phyloP scores from a whole-genome alignment of 2,888 invertebrate species.

The Pollenia angustigena region DNA sequence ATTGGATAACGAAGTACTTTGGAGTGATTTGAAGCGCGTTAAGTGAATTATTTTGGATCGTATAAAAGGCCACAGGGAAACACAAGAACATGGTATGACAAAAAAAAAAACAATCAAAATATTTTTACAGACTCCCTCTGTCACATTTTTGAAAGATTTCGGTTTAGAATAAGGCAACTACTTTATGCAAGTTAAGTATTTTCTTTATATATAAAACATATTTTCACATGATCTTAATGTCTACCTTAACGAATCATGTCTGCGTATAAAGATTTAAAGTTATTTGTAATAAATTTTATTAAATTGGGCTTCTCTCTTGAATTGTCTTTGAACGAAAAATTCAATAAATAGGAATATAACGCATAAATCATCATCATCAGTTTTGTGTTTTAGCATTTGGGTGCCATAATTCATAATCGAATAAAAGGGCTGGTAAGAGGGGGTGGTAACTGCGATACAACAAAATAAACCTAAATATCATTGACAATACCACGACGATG shows the following conservation, averaged over 20 bases:
- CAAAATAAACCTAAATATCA: slow-evolving; percentile 60
- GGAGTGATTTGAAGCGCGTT: slow-evolving; percentile 77
- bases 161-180: slow-evolving; percentile 30
- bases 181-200: neutral
- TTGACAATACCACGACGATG: slow-evolving; percentile 47
- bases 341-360: slow-evolving; percentile 60
- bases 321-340: slow-evolving; percentile 57
- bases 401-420: slow-evolving; percentile 72
- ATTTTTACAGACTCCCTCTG: slow-evolving; percentile 34
- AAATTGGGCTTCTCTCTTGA: slow-evolving; percentile 40
- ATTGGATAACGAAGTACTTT: slow-evolving; percentile 78
- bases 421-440: slow-evolving; percentile 14
- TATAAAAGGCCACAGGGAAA: slow-evolving; percentile 65
- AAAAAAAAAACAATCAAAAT: slow-evolving; percentile 47
- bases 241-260: neutral
- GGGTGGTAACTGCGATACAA: neutral
- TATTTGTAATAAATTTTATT: slow-evolving; percentile 44
- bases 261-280: slow-evolving; percentile 37
- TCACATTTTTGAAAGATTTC: neutral
- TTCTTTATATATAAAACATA: slow-evolving; percentile 11
- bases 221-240: slow-evolving; percentile 13
- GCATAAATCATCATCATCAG: slow-evolving; percentile 71
- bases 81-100: slow-evolving; percentile 29
- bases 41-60: slow-evolving; percentile 76
- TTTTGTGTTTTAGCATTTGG: slow-evolving; percentile 60